Percentiles rank a stretch among this genome's conserved stretches.
These are phyloP conservation scores for Thamnophis elegans DNA, from an alignment of 2,797 vertebrate genomes.

Conservation along the genomic window DNA sequence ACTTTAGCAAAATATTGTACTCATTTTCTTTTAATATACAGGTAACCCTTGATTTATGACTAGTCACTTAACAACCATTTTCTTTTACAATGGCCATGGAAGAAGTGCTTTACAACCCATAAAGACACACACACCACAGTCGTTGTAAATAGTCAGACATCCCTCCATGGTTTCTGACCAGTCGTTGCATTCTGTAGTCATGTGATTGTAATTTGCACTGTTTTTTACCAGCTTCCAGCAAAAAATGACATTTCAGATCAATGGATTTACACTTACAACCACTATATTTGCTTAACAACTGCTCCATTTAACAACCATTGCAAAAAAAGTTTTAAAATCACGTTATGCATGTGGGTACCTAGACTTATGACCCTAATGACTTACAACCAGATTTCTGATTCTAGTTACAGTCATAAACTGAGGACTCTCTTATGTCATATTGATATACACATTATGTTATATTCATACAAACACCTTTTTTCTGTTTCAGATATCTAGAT, in stretches of 20 bases:
- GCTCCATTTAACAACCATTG: not conserved
- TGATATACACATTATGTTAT: slow-evolving; percentile 20
- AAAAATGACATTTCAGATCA: not conserved
- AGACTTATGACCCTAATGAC: not conserved
- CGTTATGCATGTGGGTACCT: accelerated
- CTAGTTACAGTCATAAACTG: not conserved
- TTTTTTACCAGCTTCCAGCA: not conserved
- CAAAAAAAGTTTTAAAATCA: not conserved
- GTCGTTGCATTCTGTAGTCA: not conserved
- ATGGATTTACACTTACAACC: not conserved
- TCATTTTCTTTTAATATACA: not conserved
- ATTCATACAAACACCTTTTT: not conserved
- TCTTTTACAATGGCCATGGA: not conserved
- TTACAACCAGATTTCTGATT: not conserved
- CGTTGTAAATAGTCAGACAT: not conserved
- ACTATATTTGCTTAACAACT: not conserved
- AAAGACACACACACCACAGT: not conserved
- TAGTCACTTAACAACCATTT: not conserved
- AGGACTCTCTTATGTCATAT: not conserved
- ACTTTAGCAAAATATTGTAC: not conserved
- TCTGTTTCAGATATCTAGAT: not conserved
- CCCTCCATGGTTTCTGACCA: not conserved
- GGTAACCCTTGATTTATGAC: not conserved
- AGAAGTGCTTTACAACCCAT: not conserved
- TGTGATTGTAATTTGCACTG: not conserved